These are phyloP conservation scores for Sebastes miniatus DNA, from an alignment of 2,797 vertebrate genomes.

Conservation along the genomic window DNA sequence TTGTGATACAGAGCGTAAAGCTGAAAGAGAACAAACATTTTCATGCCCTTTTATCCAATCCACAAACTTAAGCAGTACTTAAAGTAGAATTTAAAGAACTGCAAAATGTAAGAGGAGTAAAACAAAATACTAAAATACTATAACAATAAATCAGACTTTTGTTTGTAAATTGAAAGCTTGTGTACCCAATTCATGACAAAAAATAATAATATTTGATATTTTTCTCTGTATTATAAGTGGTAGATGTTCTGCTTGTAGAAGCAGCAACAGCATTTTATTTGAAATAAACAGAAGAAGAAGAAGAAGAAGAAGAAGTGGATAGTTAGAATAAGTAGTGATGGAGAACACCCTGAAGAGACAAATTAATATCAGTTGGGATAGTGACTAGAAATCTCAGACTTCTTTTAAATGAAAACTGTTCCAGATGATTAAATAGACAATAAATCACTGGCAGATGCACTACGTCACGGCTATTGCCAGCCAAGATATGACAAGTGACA, in stretches of 20 bases:
- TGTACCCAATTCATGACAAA: neutral
- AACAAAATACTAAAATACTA: neutral
- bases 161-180: neutral
- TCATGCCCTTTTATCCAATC: slow-evolving; percentile 16
- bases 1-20: slow-evolving; percentile 52
- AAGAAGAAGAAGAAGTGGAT: neutral
- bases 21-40: slow-evolving; percentile 28
- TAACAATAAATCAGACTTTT: neutral
- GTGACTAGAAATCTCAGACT: neutral
- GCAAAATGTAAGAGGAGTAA: neutral
- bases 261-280: neutral
- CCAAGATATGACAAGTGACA: neutral
- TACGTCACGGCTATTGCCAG: neutral
- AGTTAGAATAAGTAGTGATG: neutral
- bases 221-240: neutral
- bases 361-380: neutral
- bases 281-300: neutral
- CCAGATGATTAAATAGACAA: neutral
- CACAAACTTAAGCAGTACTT: neutral
- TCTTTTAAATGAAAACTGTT: neutral
- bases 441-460: neutral
- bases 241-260: neutral
- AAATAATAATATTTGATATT: neutral
- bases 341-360: neutral
- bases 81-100: neutral